phyloP scores from a whole-genome alignment of 2,888 invertebrate species.

The Aleiodes leptofemur region DNA sequence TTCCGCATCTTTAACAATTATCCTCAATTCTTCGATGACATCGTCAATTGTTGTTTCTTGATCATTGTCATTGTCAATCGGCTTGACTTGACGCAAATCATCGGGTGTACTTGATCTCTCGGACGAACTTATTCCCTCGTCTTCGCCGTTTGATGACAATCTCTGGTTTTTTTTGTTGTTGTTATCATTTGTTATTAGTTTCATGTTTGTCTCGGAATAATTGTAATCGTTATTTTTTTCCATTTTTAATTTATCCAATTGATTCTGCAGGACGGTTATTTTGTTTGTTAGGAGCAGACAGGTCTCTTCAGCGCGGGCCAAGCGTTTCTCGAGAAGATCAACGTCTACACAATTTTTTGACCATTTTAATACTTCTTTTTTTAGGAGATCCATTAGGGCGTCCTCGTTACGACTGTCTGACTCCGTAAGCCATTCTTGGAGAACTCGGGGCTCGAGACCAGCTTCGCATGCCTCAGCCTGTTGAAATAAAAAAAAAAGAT shows the following conservation, averaged over 20 bases:
- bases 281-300: slow-evolving; percentile 70
- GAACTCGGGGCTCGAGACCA: slow-evolving; percentile 70
- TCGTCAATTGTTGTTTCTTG: slow-evolving; percentile 91
- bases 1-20: slow-evolving; percentile 81
- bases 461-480: slow-evolving; percentile 74
- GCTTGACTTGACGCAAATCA: slow-evolving; percentile 68
- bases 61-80: slow-evolving; percentile 77
- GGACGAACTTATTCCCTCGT: slow-evolving; percentile 92
- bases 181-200: slow-evolving; percentile 68
- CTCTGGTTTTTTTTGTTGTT: slow-evolving; percentile 26
- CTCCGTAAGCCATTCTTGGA: slow-evolving; percentile 70
- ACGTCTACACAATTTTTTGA: slow-evolving; percentile 88
- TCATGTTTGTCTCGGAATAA: slow-evolving; percentile 50
- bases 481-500: slow-evolving; percentile 3
- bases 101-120: slow-evolving; percentile 87
- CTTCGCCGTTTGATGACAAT: slow-evolving; percentile 87
- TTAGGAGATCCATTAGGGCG: slow-evolving; percentile 66
- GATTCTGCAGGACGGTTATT: slow-evolving; percentile 66
- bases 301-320: slow-evolving; percentile 81
- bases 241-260: slow-evolving; percentile 66
- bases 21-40: slow-evolving; percentile 89
- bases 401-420: slow-evolving; percentile 67
- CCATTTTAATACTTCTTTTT: slow-evolving; percentile 85
- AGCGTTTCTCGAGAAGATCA: slow-evolving; percentile 83
- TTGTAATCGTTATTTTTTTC: slow-evolving; percentile 65